These are phyloP conservation scores for Mionectes macconnelli DNA, from an alignment of 2,113 vertebrate genomes.

Conservation along the genomic window DNA sequence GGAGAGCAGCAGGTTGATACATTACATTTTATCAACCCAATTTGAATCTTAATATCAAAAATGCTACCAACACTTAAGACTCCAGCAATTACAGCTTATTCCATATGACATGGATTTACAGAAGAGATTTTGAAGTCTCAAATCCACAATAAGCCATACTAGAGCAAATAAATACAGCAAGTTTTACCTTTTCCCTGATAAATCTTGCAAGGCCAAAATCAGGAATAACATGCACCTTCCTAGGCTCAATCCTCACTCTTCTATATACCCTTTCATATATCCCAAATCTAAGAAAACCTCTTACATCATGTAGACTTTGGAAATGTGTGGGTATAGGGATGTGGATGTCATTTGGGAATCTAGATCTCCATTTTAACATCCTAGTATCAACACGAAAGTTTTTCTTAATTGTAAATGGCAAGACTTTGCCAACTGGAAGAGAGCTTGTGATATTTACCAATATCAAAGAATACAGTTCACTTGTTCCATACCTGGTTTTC, in stretches of 20 bases:
- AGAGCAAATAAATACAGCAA: not conserved
- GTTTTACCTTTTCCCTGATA: not conserved
- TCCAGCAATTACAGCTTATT: not conserved
- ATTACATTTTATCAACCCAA: not conserved
- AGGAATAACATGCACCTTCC: not conserved
- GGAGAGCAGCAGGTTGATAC: not conserved
- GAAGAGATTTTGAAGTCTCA: not conserved
- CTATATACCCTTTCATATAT: not conserved
- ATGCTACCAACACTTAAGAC: not conserved
- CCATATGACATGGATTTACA: not conserved
- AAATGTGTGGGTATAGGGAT: not conserved
- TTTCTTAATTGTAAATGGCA: not conserved
- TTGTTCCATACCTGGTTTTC: not conserved
- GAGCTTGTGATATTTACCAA: not conserved
- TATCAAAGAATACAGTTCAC: not conserved
- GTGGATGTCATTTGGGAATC: not conserved
- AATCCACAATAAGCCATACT: not conserved
- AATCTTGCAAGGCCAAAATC: not conserved
- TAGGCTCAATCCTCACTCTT: not conserved
- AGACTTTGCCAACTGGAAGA: not conserved
- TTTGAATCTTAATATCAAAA: not conserved
- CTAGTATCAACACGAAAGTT: not conserved
- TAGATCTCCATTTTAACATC: not conserved
- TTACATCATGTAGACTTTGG: not conserved
- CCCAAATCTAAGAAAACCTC: accelerated